phyloP scores from a whole-genome alignment of 2,888 invertebrate species.

The Plebejus melissa region DNA sequence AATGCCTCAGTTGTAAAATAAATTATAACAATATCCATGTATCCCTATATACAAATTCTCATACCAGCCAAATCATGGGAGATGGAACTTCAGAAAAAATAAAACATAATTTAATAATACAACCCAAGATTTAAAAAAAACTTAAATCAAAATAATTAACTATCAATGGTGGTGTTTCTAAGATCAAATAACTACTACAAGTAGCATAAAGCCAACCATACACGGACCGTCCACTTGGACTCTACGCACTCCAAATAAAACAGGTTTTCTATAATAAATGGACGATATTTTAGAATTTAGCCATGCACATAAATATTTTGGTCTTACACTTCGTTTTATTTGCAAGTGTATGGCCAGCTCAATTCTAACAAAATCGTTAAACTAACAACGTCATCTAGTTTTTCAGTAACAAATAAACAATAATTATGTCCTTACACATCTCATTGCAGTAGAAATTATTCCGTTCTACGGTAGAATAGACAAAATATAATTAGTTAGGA shows the following conservation, averaged over 20 bases:
- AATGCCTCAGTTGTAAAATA: conserved; percentile 1
- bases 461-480: too few relatives aligned
- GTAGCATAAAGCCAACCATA: not conserved
- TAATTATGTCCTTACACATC: too few relatives aligned
- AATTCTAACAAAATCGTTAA: too few relatives aligned
- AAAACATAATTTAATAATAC: not conserved
- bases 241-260: not conserved
- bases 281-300: too few relatives aligned
- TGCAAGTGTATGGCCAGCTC: too few relatives aligned
- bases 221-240: not conserved
- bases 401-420: too few relatives aligned
- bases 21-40: conserved; percentile 1
- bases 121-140: not conserved
- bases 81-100: not conserved
- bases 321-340: too few relatives aligned
- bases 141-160: not conserved
- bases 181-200: not conserved
- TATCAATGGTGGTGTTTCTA: not conserved
- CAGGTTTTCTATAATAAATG: too few relatives aligned
- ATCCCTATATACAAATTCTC: conserved; percentile 3
- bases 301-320: too few relatives aligned
- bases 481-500: too few relatives aligned
- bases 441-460: too few relatives aligned
- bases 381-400: too few relatives aligned
- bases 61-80: not conserved